Evolutionary conservation across 2,888 invertebrate genomes (phyloP).

Genomic region (Agrotis exclamationis): DNA sequence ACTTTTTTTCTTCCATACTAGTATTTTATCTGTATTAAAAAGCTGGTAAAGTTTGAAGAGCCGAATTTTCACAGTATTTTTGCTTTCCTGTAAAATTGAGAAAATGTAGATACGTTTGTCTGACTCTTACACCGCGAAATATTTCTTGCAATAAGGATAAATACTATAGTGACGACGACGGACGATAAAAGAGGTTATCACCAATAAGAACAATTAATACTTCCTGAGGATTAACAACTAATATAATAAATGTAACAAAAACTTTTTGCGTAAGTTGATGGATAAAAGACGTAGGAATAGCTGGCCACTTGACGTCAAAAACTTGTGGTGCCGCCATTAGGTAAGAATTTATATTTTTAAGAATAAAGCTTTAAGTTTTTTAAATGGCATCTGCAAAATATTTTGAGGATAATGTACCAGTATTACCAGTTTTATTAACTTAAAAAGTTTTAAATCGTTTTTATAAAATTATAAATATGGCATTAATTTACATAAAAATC

Average conservation of each 20-base stretch:
- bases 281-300: background rate
- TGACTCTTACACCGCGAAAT: no score
- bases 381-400: background rate
- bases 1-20: no score
- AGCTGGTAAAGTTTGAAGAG: no score
- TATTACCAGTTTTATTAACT: background rate
- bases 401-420: background rate
- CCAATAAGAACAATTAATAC: slow-evolving; percentile 13
- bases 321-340: background rate
- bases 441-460: background rate
- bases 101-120: no score
- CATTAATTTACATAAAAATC: background rate
- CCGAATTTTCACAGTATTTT: no score
- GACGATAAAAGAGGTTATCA: background rate
- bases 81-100: no score
- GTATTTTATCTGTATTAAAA: no score
- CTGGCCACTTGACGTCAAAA: slow-evolving; percentile 20
- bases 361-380: background rate
- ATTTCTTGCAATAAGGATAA: background rate
- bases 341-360: slow-evolving; percentile 5
- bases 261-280: slow-evolving; percentile 9
- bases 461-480: background rate
- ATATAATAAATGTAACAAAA: background rate
- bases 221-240: background rate
- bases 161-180: background rate